Percentiles rank a stretch among this genome's conserved stretches.
Evolutionary conservation across 2,888 invertebrate genomes (phyloP).

Genomic region (Cheilosia soror): DNA sequence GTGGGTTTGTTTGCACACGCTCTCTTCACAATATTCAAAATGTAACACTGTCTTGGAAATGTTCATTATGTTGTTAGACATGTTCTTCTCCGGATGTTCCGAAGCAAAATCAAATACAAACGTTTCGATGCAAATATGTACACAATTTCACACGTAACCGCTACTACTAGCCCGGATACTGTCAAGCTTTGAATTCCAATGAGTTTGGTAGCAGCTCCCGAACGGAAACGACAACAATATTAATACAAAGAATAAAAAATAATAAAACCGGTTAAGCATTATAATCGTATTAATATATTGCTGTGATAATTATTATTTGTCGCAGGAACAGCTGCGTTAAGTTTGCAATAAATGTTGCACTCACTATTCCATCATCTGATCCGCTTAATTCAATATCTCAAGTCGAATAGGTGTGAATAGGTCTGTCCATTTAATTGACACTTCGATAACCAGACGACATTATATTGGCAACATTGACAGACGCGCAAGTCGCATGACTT

Average conservation of each 20-base stretch:
- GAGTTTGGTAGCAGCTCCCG: conserved; percentile 40
- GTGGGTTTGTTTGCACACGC: conserved; percentile 16
- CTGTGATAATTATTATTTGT: conserved; percentile 10
- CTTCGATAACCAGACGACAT: conserved; percentile 16
- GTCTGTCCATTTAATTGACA: conserved; percentile 35
- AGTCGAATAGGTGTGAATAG: conserved; percentile 26
- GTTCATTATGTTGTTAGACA: conserved; percentile 19
- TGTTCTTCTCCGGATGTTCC: conserved; percentile 57
- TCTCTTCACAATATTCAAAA: conserved; percentile 20
- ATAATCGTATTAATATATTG: neutral
- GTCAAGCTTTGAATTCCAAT: conserved; percentile 61
- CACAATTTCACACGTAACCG: conserved; percentile 53
- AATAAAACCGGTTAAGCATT: conserved; percentile 33
- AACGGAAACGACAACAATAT: conserved; percentile 59
- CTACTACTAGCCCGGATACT: conserved; percentile 19
- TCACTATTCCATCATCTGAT: conserved; percentile 16
- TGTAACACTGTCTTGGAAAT: conserved; percentile 11
- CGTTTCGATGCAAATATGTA: conserved; percentile 53
- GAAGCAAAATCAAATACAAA: conserved; percentile 52
- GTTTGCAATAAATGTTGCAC: conserved; percentile 41
- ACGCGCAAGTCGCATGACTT: neutral
- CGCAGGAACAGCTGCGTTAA: neutral
- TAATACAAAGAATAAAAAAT: neutral
- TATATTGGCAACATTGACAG: conserved; percentile 19
- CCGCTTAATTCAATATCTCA: conserved; percentile 21